A percentile compares a stretch with the other conserved stretches of the same genome.
phyloP scores from a whole-genome alignment of 2,113 vertebrate species.

The Chamaetylas fuelleborni region DNA sequence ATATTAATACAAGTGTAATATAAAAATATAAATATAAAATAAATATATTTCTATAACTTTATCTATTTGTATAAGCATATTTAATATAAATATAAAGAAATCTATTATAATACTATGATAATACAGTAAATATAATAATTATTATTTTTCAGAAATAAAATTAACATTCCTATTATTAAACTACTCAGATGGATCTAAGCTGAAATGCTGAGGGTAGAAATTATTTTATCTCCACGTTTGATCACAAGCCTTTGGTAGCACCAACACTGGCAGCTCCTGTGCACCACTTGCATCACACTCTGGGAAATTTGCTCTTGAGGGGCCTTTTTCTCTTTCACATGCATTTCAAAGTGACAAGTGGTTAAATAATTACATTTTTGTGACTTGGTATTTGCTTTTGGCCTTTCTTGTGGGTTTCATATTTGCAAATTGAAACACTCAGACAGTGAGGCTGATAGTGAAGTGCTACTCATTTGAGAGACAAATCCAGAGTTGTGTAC shows the following conservation, averaged over 20 bases:
- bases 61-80: no score
- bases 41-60: no score
- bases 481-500: not conserved
- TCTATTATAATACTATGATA: no score
- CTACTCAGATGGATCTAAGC: not conserved
- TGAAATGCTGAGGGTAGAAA: not conserved
- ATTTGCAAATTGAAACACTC: not conserved
- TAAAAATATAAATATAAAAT: no score
- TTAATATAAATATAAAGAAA: no score
- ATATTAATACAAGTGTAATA: no score
- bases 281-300: not conserved
- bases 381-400: not conserved
- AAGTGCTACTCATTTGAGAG: not conserved
- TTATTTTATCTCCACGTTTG: not conserved
- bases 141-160: not conserved
- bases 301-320: not conserved
- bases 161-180: not conserved
- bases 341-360: not conserved
- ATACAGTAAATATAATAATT: no score
- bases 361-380: not conserved
- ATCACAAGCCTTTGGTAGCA: not conserved
- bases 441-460: not conserved
- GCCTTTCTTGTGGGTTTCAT: not conserved
- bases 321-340: not conserved
- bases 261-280: not conserved